These are phyloP conservation scores for Mormyrops boulengeri DNA, from an alignment of 2,797 vertebrate species.

Conservation along the genomic window DNA sequence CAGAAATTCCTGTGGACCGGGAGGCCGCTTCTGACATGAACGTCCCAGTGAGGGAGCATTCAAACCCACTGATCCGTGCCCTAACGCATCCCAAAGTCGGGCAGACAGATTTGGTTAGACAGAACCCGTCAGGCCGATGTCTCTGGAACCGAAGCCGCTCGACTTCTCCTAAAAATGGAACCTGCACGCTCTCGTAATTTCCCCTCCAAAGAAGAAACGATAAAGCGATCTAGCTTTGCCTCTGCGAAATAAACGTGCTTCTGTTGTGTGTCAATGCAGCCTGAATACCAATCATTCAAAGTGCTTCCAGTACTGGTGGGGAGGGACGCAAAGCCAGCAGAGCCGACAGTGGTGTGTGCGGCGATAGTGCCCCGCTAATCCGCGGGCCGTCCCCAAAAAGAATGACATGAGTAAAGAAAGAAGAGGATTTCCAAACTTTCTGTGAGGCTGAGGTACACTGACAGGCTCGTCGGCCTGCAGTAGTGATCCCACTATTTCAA, in stretches of 20 bases:
- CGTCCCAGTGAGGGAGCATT: not conserved
- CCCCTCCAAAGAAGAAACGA: not conserved
- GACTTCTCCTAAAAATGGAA: not conserved
- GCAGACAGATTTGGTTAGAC: not conserved
- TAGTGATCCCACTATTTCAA: not conserved
- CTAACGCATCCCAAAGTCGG: not conserved
- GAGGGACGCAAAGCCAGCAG: not conserved
- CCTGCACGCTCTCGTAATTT: not conserved
- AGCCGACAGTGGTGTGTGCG: too few species aligned
- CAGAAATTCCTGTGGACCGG: not conserved
- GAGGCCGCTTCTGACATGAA: not conserved
- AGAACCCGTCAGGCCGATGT: not conserved
- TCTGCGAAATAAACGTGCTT: not conserved
- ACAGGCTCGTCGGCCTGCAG: not conserved
- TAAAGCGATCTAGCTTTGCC: not conserved
- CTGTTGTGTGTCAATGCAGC: not conserved
- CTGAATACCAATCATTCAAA: not conserved
- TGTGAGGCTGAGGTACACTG: not conserved
- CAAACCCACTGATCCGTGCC: not conserved
- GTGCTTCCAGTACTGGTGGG: not conserved
- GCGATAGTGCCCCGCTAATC: not conserved
- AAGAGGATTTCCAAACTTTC: not conserved
- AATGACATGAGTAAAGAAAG: not conserved
- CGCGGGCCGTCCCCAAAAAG: not conserved
- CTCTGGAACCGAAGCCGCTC: not conserved